Percentiles rank a stretch among this genome's conserved stretches.
phyloP scores from a whole-genome alignment of 2,888 invertebrate species.

The Ormia ochracea region DNA sequence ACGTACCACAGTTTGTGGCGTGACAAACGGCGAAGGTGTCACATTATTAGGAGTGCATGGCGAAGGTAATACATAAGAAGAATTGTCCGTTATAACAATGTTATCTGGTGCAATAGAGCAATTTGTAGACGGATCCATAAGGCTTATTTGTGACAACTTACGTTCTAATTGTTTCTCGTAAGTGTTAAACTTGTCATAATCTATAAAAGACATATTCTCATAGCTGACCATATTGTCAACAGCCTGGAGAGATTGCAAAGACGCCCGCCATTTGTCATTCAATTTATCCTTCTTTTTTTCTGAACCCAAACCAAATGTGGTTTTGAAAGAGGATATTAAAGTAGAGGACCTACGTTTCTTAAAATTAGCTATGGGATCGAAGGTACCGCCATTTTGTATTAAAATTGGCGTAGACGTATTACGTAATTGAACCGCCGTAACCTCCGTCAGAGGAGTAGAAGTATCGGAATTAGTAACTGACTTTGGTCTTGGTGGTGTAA shows the following conservation, averaged over 20 bases:
- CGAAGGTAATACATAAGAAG: slow-evolving; percentile 49
- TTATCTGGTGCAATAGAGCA: slow-evolving; percentile 14
- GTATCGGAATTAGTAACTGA: slow-evolving; percentile 29
- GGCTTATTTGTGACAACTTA: slow-evolving; percentile 71
- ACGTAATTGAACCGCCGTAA: slow-evolving; percentile 45
- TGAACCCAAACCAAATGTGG: slow-evolving; percentile 68
- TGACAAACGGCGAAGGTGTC: slow-evolving; percentile 49
- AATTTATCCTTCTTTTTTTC: slow-evolving; percentile 75
- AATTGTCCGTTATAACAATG: slow-evolving; percentile 45
- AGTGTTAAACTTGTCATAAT: slow-evolving; percentile 79
- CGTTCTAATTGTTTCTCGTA: slow-evolving; percentile 76
- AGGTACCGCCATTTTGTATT: slow-evolving; percentile 28
- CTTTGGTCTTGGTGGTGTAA: slow-evolving; percentile 33
- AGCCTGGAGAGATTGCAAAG: slow-evolving; percentile 79
- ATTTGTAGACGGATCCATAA: slow-evolving; percentile 66
- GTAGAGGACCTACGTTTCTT: slow-evolving; percentile 73
- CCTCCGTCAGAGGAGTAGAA: slow-evolving; percentile 69
- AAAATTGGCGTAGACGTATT: slow-evolving; percentile 65
- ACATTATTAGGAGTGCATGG: slow-evolving; percentile 52
- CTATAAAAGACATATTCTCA: slow-evolving; percentile 79
- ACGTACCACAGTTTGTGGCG: slow-evolving; percentile 68
- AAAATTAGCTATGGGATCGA: slow-evolving; percentile 71
- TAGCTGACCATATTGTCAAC: slow-evolving; percentile 80
- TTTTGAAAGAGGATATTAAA: slow-evolving; percentile 72
- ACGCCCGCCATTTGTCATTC: slow-evolving; percentile 78